These are phyloP conservation scores for Lutjanus campechanus DNA, from an alignment of 2,797 vertebrate species.

Conservation along the genomic window DNA sequence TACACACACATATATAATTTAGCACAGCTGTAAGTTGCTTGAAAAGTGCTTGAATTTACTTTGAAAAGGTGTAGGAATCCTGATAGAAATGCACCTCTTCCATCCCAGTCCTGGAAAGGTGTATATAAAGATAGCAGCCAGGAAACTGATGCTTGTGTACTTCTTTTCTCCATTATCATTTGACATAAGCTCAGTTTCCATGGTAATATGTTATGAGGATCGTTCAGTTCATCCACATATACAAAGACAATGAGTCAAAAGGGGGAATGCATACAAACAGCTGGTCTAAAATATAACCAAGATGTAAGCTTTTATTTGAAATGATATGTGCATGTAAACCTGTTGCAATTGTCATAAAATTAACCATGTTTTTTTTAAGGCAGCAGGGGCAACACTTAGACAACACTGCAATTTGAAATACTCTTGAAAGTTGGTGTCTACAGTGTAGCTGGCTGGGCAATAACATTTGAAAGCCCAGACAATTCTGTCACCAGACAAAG, in stretches of 20 bases:
- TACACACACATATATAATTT: too few relatives aligned
- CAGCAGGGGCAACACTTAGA: slow-evolving; percentile 25
- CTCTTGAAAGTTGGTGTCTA: slow-evolving; percentile 23
- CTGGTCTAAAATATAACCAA: slow-evolving; percentile 7
- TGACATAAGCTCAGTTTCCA: slow-evolving; percentile 50
- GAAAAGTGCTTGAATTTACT: too few relatives aligned
- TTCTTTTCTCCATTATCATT: slow-evolving; percentile 20
- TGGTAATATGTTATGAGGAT: slow-evolving; percentile 43
- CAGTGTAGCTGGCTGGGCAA: slow-evolving; percentile 21
- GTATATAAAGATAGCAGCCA: not conserved
- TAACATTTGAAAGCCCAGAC: slow-evolving; percentile 37
- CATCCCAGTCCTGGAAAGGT: not conserved
- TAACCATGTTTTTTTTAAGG: slow-evolving; percentile 26
- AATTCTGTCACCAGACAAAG: slow-evolving; percentile 52
- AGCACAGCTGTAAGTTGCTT: too few relatives aligned
- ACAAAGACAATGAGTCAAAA: slow-evolving; percentile 36
- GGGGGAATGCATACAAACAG: slow-evolving; percentile 10
- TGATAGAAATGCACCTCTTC: not conserved
- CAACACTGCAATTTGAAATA: slow-evolving; percentile 27
- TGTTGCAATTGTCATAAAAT: slow-evolving; percentile 19
- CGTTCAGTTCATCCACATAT: slow-evolving; percentile 17
- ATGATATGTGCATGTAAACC: slow-evolving; percentile 2
- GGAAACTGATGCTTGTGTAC: not conserved
- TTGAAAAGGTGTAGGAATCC: too few relatives aligned
- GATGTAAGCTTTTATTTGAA: slow-evolving; percentile 15